A percentile compares a stretch with the other conserved stretches of the same genome.
Evolutionary conservation across 1,140 invertebrate species (phyloP).

Genomic region (Magallana angulata): DNA sequence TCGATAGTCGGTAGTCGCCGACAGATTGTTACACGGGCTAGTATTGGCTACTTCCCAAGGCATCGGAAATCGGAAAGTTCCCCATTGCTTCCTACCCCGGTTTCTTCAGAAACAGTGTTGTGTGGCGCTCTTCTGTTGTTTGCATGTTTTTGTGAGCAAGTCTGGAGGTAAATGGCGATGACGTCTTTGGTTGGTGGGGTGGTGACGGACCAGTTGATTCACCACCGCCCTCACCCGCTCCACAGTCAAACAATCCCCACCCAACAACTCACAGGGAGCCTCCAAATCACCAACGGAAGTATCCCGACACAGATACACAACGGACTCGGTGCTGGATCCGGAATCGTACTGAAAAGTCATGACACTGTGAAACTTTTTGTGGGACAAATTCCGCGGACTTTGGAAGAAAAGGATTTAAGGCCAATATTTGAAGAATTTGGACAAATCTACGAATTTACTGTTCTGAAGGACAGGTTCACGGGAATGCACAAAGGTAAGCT

Average conservation of each 20-base stretch:
- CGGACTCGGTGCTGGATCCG: neutral
- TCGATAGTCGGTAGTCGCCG: constrained; percentile 6
- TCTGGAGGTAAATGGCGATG: constrained; percentile 25
- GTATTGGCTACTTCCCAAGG: constrained; percentile 29
- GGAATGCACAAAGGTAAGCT: constrained; percentile 94
- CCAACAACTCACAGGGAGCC: neutral
- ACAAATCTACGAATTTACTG: constrained; percentile 95
- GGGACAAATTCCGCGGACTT: constrained; percentile 94
- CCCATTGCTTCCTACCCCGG: neutral
- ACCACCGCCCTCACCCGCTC: neutral
- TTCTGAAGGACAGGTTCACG: constrained; percentile 90
- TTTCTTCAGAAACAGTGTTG: neutral
- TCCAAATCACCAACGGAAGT: constrained; percentile 13
- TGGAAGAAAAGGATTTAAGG: constrained; percentile 92
- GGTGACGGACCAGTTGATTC: constrained; percentile 8
- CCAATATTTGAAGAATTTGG: constrained; percentile 96
- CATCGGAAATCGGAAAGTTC: constrained; percentile 20
- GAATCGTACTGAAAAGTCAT: constrained; percentile 79
- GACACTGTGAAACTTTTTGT: constrained; percentile 92
- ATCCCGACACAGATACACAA: neutral
- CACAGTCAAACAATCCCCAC: constrained; percentile 4
- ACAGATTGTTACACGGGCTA: constrained; percentile 12
- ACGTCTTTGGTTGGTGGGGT: constrained; percentile 28
- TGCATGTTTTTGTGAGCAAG: neutral
- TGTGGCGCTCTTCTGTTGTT: neutral